Conservation (phyloP, 1,140 invertebrate species). For the Halictus rubicundus region DNA sequence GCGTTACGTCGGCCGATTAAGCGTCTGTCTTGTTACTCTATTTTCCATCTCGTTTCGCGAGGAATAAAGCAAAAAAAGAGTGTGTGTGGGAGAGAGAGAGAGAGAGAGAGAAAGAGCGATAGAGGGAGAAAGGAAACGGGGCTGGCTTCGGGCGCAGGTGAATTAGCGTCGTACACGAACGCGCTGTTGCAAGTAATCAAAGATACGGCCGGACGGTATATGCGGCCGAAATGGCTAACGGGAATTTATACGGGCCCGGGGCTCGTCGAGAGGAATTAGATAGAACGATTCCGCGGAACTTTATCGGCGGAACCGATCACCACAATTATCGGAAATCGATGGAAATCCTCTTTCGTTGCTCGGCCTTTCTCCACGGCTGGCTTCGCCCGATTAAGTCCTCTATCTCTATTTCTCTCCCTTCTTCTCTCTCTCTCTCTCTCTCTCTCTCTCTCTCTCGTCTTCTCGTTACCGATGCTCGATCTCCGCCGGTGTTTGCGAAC, state of each 20-base stretch:
- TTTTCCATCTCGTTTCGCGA: conserved; percentile 32
- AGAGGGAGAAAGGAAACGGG: neutral
- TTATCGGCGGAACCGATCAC: conserved; percentile 60
- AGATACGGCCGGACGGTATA: conserved; percentile 11
- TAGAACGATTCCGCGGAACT: conserved; percentile 59
- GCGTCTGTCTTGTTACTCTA: conserved; percentile 47
- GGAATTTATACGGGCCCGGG: conserved; percentile 57
- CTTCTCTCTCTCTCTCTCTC: no score
- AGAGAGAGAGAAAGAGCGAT: no score
- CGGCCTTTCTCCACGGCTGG: conserved; percentile 7
- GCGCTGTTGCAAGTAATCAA: conserved; percentile 34
- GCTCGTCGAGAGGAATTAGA: conserved; percentile 55
- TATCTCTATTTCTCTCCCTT: neutral
- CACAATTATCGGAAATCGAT: conserved; percentile 57
- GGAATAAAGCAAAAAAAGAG: no score
- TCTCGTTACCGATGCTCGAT: conserved; percentile 3
- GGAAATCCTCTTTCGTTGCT: conserved; percentile 44
- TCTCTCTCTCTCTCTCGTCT: neutral
- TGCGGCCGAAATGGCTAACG: conserved; percentile 54
- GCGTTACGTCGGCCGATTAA: conserved; percentile 55
- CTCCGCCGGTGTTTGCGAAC: neutral
- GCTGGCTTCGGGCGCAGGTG: neutral
- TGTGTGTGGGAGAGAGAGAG: no score
- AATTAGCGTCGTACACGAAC: conserved; percentile 35
- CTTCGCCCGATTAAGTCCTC: neutral